phyloP scores from a whole-genome alignment of 2,888 invertebrate genomes.

The Atethmia centrago region DNA sequence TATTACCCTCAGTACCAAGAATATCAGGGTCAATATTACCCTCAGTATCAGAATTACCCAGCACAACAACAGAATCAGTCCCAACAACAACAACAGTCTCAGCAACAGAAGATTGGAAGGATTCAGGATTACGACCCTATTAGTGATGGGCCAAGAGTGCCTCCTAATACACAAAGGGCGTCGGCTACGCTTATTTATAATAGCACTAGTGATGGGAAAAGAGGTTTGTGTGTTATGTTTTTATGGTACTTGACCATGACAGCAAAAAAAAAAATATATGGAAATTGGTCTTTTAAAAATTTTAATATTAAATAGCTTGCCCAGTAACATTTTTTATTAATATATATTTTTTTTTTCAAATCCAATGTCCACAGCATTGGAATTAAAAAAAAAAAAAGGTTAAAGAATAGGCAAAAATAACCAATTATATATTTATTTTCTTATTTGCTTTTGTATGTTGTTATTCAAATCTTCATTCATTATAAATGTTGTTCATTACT shows the following conservation, averaged over 20 bases:
- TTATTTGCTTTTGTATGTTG: constrained; percentile 25
- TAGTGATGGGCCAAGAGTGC: constrained; percentile 92
- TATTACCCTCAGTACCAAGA: constrained; percentile 72
- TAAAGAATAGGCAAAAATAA: constrained; percentile 23
- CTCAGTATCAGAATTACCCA: constrained; percentile 69
- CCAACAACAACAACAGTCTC: constrained; percentile 30
- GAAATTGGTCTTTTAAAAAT: not conserved
- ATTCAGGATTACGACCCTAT: constrained; percentile 96
- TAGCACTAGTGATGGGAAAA: constrained; percentile 82
- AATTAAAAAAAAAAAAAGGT: too few species aligned
- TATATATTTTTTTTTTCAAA: too few species aligned
- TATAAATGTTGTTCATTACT: constrained; percentile 33
- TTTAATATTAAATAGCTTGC: too few species aligned
- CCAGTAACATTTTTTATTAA: too few species aligned
- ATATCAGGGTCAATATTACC: constrained; percentile 42
- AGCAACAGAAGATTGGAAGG: constrained; percentile 91
- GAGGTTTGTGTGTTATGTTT: constrained; percentile 77
- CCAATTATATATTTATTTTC: not conserved
- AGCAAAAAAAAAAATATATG: too few species aligned
- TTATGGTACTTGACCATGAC: constrained; percentile 10
- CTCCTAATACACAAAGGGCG: constrained; percentile 94
- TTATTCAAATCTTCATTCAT: constrained; percentile 30
- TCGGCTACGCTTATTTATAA: constrained; percentile 96
- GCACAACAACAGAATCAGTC: constrained; percentile 75
- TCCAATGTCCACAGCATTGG: too few species aligned